Evolutionary conservation across 1,140 invertebrate genomes (phyloP).

Genomic region (Procambarus virginalis): DNA sequence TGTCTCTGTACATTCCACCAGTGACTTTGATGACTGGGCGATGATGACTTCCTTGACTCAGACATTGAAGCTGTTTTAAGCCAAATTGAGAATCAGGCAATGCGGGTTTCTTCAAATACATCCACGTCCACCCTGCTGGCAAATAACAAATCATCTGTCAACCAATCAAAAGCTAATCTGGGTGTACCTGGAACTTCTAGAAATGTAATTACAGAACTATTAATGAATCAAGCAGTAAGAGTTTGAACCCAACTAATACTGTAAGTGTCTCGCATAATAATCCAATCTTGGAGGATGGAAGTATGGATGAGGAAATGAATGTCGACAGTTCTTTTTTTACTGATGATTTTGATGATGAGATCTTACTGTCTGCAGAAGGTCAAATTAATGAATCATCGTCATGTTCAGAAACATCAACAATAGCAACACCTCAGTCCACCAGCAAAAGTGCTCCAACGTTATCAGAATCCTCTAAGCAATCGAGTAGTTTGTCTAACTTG

Average conservation of each 20-base stretch:
- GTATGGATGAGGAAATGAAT: not conserved
- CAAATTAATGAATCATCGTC: not conserved
- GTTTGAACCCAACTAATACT: not conserved
- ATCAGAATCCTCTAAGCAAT: not conserved
- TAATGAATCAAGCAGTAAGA: not conserved
- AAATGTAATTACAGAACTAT: not conserved
- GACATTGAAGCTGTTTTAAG: constrained; percentile 9
- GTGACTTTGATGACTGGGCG: constrained; percentile 2
- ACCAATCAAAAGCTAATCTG: not conserved
- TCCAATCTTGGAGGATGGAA: not conserved
- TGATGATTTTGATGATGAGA: constrained; percentile 23
- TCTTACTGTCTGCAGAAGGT: not conserved
- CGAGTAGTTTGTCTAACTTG: not conserved
- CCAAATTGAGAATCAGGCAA: constrained; percentile 16
- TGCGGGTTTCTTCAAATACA: not conserved
- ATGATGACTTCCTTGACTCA: constrained; percentile 26
- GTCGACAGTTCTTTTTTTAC: not conserved
- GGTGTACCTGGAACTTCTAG: no score
- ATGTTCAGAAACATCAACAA: not conserved
- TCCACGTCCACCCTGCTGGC: not conserved
- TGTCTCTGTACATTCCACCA: not conserved
- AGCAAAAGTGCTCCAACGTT: not conserved
- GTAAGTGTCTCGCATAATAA: not conserved
- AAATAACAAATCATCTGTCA: not conserved
- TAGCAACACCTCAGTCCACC: not conserved